phyloP scores from a whole-genome alignment of 2,113 vertebrate genomes.

The Ciconia boyciana region DNA sequence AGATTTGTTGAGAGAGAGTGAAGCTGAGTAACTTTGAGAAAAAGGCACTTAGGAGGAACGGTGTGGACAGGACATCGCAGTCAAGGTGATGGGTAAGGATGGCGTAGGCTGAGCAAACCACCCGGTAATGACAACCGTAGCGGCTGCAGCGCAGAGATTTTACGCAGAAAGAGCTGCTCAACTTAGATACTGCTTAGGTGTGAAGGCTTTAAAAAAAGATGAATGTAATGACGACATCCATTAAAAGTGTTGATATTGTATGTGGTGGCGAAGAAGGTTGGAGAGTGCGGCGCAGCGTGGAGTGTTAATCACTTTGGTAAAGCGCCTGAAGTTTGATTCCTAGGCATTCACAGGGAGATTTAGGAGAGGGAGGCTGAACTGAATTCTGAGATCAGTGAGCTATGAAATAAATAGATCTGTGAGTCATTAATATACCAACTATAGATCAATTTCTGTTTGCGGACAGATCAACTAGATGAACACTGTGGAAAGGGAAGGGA shows the following conservation, averaged over 20 bases:
- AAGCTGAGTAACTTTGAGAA: background rate
- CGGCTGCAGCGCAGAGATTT: background rate
- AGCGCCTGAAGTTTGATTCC: background rate
- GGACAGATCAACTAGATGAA: background rate
- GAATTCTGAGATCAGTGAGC: background rate
- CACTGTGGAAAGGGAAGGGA: background rate
- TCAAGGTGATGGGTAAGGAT: background rate
- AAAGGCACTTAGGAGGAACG: fast-evolving
- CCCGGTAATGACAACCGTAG: background rate
- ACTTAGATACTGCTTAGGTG: background rate
- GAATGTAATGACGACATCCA: background rate
- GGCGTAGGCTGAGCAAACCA: background rate
- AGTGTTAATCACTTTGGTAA: fast-evolving
- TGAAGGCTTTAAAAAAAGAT: background rate
- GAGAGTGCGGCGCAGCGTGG: background rate
- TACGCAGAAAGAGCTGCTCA: background rate
- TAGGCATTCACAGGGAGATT: background rate
- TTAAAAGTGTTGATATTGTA: background rate
- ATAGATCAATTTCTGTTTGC: background rate
- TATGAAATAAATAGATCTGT: background rate
- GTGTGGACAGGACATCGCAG: background rate
- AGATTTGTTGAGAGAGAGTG: background rate
- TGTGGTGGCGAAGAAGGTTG: background rate
- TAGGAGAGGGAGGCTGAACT: background rate
- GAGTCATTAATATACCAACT: background rate